Evolutionary conservation across 2,888 invertebrate species (phyloP).

Genomic region (Conistra vaccinii): DNA sequence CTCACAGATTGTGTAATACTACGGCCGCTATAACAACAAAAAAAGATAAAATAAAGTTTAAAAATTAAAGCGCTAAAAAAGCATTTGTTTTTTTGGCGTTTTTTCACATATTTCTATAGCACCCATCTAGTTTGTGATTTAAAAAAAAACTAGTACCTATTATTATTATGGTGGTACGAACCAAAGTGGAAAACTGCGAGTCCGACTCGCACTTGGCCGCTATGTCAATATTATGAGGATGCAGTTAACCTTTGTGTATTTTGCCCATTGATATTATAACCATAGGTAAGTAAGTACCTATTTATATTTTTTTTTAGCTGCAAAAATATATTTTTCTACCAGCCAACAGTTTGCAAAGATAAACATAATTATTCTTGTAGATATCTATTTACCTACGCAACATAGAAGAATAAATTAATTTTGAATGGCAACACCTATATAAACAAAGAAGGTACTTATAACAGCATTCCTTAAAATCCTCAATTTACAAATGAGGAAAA

Average conservation of each 20-base stretch:
- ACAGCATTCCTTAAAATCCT: neutral
- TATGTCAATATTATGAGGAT: neutral
- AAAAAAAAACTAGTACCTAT: no score
- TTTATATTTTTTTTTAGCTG: neutral
- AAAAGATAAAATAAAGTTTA: no score
- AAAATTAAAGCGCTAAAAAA: no score
- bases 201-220: no score
- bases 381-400: neutral
- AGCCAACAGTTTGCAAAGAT: neutral
- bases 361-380: neutral
- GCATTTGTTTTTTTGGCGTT: no score
- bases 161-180: no score
- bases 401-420: neutral
- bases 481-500: neutral
- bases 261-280: neutral
- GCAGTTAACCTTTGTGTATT: neutral
- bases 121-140: no score
- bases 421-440: neutral
- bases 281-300: neutral
- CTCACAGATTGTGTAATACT: no score
- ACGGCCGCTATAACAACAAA: no score
- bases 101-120: no score
- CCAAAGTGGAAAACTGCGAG: no score
- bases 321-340: neutral
- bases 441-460: neutral